Evolutionary conservation across 2,888 invertebrate genomes (phyloP).

Genomic region (Tenthredo scrophulariae): DNA sequence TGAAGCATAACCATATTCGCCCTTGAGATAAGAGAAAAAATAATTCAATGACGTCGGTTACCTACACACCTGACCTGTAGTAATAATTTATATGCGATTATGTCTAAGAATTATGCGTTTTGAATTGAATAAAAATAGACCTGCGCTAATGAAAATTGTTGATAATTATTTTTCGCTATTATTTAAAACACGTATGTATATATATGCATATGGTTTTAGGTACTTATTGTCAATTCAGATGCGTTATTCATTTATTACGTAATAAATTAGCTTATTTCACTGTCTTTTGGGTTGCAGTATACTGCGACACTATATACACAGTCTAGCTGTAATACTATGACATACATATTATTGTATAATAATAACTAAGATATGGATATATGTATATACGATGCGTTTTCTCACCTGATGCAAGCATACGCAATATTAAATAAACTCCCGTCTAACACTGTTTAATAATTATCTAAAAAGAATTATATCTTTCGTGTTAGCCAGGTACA

Average conservation of each 20-base stretch:
- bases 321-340: background rate
- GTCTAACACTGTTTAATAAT: no score
- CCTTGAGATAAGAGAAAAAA: background rate
- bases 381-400: slow-evolving; percentile 43
- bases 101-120: background rate
- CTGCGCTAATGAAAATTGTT: background rate
- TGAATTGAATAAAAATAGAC: background rate
- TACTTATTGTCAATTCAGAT: slow-evolving; percentile 41
- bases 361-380: slow-evolving; percentile 44
- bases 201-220: slow-evolving; percentile 4
- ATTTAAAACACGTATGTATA: background rate
- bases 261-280: background rate
- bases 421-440: no score
- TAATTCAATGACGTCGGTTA: background rate
- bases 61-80: background rate
- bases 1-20: background rate
- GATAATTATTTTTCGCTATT: background rate
- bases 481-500: no score
- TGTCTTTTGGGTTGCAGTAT: background rate
- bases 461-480: no score
- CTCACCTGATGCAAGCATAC: background rate
- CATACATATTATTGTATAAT: slow-evolving; percentile 30
- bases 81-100: background rate
- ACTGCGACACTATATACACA: background rate
- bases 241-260: slow-evolving; percentile 48